Base-by-base conservation (phyloP, 2,888 invertebrate genomes). In the Acanthopleura granulata region DNA sequence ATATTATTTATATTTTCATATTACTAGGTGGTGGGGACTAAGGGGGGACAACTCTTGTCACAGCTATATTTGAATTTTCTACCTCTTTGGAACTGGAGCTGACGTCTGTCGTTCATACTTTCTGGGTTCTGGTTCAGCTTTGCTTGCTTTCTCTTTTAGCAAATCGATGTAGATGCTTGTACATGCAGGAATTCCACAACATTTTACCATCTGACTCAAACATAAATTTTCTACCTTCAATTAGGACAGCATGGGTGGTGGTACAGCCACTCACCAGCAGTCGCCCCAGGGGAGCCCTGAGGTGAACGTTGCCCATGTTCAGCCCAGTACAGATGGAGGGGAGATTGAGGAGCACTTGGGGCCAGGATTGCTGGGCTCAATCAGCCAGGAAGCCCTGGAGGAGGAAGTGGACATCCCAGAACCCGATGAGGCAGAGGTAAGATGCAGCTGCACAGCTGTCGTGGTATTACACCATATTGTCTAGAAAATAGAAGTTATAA, bases 201-300 rank as follows among this genome's bases (percentile, higher is more conserved):
- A 40, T 40, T 40, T 40, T 3, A 6, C 9, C 40, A 40, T 40
- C 3, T 6, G 9, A 40, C 40, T 40, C 30, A 16, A 1, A 69
- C 11, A 6, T 25, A 57, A 57, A 57, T n/a, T 4, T 1, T 57
- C n/a, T 57, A 22, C 12, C 57, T 66, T 27, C 69, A 73, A 72
- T 11, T 83, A 87, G 87, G 87, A 87, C 78, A 85, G 83, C 77
- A 83, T 85, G 66, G 86, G 86, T 12, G 79, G 83, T 6, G 80
- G 83, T 75, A 80, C 81, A 22, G 51, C 62, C 27, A 82, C 80
- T 27, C 74, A 73, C n/a, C 75, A 86, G 22, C 83, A 83, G 4
- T 86, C 86, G 11, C 88, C 87, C 15, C 85, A 87, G 79, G 85
- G 85, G 77, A 87, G 87, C 78, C 86, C 86, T 11, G 88, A 87